Conservation (phyloP, 1,140 invertebrate genomes). For the Lanistes nyassanus region DNA sequence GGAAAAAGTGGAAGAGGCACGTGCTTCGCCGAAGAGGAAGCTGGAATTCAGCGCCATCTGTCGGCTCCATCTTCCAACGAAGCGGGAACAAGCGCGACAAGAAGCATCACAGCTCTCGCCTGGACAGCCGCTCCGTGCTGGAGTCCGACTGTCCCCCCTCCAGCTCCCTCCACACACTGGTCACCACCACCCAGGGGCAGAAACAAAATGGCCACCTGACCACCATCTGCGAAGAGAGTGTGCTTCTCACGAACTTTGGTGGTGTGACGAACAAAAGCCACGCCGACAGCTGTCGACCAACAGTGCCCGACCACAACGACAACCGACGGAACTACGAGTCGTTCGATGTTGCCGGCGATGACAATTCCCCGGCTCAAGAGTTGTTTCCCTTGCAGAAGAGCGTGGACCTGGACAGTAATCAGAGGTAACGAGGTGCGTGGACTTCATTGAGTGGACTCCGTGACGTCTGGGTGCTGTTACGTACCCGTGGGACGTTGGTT, state of each 20-base stretch:
- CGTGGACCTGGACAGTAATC: too few relatives aligned
- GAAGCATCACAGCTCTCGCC: not conserved
- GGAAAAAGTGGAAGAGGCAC: constrained; percentile 37
- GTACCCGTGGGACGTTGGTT: too few relatives aligned
- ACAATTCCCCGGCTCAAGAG: too few relatives aligned
- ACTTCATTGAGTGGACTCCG: too few relatives aligned
- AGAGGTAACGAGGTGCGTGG: too few relatives aligned
- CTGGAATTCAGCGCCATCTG: constrained; percentile 11
- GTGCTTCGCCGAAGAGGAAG: constrained; percentile 14
- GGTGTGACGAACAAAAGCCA: not conserved
- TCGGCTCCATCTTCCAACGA: constrained; percentile 2
- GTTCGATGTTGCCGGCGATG: too few relatives aligned
- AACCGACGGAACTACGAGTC: too few relatives aligned
- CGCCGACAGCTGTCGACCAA: too few relatives aligned
- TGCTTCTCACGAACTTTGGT: not conserved
- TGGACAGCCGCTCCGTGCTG: not conserved
- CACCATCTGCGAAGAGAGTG: constrained; percentile 15
- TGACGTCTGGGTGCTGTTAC: too few relatives aligned
- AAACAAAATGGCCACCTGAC: constrained; percentile 6
- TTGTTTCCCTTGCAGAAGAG: too few relatives aligned
- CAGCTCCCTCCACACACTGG: not conserved
- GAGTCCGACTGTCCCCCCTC: not conserved
- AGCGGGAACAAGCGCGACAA: not conserved
- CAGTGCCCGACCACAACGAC: too few relatives aligned
- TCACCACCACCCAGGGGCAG: not conserved